Percentiles rank a stretch among this genome's conserved stretches.
phyloP scores from a whole-genome alignment of 2,888 invertebrate species.

The Crematogaster levior region DNA sequence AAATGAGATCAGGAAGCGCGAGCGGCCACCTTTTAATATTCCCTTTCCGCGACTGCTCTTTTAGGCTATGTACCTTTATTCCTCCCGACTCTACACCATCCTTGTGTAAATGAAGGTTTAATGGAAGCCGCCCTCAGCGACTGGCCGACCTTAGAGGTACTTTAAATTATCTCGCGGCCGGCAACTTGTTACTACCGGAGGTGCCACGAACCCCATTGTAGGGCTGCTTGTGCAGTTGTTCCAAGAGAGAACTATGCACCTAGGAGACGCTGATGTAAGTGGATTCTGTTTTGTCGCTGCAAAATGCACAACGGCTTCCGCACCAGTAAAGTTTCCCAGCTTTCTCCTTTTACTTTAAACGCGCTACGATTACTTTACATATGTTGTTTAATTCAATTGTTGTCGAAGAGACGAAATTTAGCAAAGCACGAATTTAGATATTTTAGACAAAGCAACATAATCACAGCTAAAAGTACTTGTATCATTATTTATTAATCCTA shows the following conservation, averaged over 20 bases:
- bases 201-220: slow-evolving; percentile 15
- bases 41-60: slow-evolving; percentile 36
- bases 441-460: not conserved
- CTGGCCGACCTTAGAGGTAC: slow-evolving; percentile 68
- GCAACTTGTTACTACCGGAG: slow-evolving; percentile 61
- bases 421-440: not conserved
- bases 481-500: not conserved
- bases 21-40: slow-evolving; percentile 69
- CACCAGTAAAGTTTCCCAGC: not conserved
- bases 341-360: slow-evolving; percentile 15
- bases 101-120: slow-evolving; percentile 71
- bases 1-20: slow-evolving; percentile 75
- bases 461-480: not conserved
- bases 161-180: slow-evolving; percentile 69
- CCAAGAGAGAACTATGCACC: slow-evolving; percentile 24
- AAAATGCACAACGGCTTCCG: slow-evolving; percentile 26
- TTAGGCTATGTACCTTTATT: slow-evolving; percentile 38
- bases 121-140: slow-evolving; percentile 68
- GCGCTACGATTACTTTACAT: not conserved
- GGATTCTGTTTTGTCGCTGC: slow-evolving; percentile 3
- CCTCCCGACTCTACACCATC: slow-evolving; percentile 49
- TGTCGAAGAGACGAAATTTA: not conserved
- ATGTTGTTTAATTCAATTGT: slow-evolving; percentile 17
- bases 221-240: slow-evolving; percentile 1
- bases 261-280: slow-evolving; percentile 26